Percentiles rank a stretch among this genome's conserved stretches.
These are phyloP conservation scores for Chiloscyllium punctatum DNA, from an alignment of 2,797 vertebrate genomes.

Conservation along the genomic window DNA sequence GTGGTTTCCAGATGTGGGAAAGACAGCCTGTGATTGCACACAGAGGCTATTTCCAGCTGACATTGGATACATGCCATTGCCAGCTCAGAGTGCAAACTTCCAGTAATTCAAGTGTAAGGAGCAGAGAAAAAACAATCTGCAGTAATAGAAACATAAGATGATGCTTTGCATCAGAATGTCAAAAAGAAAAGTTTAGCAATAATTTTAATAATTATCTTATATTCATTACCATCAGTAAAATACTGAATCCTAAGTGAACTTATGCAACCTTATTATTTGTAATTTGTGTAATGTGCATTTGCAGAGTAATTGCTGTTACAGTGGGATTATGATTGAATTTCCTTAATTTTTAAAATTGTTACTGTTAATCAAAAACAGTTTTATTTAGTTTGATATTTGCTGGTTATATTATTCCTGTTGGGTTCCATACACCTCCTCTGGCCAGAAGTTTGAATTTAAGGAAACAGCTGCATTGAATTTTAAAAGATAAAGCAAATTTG, in stretches of 20 bases:
- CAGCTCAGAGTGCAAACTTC: slow-evolving; percentile 28
- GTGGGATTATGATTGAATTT: slow-evolving; percentile 29
- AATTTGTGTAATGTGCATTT: slow-evolving; percentile 17
- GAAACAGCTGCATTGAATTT: not conserved
- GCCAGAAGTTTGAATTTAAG: not conserved
- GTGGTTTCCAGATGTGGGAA: slow-evolving; percentile 80
- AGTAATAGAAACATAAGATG: not conserved
- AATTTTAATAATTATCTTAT: slow-evolving; percentile 32
- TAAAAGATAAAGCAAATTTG: too few species aligned
- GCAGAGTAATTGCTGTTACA: not conserved
- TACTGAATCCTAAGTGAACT: not conserved
- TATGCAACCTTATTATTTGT: slow-evolving; percentile 10
- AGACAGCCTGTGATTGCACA: slow-evolving; percentile 89
- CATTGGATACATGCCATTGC: slow-evolving; percentile 30
- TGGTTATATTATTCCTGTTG: not conserved
- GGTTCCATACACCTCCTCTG: not conserved
- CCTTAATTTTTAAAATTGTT: not conserved
- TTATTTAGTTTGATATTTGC: not conserved
- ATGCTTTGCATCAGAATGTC: not conserved
- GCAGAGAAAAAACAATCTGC: not conserved
- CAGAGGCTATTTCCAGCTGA: slow-evolving; percentile 93
- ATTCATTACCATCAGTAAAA: not conserved
- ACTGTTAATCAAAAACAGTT: slow-evolving; percentile 18
- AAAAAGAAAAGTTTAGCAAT: slow-evolving; percentile 21
- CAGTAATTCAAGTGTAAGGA: slow-evolving; percentile 31